phyloP scores from a whole-genome alignment of 1,140 invertebrate genomes.

The Drosophila quadrilineata region DNA sequence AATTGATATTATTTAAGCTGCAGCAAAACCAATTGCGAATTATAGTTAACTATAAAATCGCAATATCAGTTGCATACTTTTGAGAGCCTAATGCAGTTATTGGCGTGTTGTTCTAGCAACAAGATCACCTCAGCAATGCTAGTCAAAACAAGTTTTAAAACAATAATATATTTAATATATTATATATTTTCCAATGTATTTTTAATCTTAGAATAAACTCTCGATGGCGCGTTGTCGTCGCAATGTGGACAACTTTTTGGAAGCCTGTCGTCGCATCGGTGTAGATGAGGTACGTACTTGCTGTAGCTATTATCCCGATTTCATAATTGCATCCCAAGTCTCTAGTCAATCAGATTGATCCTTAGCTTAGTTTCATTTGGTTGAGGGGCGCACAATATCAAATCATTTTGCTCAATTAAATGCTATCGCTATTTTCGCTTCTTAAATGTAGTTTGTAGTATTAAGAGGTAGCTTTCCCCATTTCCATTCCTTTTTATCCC shows the following conservation, averaged over 20 bases:
- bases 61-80: too few relatives aligned
- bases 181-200: not conserved
- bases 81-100: too few relatives aligned
- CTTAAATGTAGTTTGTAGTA: slow-evolving; percentile 1
- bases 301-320: not conserved
- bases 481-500: not conserved
- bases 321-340: not conserved
- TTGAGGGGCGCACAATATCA: not conserved
- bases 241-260: slow-evolving; percentile 97
- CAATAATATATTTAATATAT: slow-evolving; percentile 17
- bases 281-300: slow-evolving; percentile 92
- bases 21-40: too few relatives aligned
- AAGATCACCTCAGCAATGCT: too few relatives aligned
- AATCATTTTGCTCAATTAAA: not conserved
- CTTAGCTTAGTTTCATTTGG: slow-evolving; percentile 2
- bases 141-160: too few relatives aligned
- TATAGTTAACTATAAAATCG: too few relatives aligned
- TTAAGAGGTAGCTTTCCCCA: not conserved
- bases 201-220: slow-evolving; percentile 90
- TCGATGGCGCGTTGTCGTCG: slow-evolving; percentile 95
- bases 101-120: too few relatives aligned
- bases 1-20: too few relatives aligned
- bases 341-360: slow-evolving; percentile 12
- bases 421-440: not conserved
- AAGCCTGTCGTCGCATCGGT: slow-evolving; percentile 95